These are phyloP conservation scores for Smithornis capensis DNA, from an alignment of 2,113 vertebrate genomes.

Conservation along the genomic window DNA sequence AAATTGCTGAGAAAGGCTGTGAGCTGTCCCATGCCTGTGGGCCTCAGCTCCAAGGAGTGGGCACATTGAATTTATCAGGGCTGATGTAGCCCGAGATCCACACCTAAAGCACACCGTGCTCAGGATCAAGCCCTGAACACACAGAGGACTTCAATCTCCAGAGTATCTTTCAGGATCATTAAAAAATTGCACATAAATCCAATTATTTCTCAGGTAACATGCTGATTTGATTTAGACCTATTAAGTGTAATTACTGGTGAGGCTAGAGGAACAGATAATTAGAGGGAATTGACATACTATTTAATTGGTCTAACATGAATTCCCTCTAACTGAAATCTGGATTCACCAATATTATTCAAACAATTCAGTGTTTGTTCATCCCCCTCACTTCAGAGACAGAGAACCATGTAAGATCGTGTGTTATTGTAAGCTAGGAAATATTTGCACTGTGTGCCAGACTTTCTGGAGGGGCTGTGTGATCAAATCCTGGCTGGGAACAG, in stretches of 20 bases:
- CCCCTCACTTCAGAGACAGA: neutral
- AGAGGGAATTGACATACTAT: constrained; percentile 44
- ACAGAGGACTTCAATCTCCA: neutral
- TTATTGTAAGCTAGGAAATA: constrained; percentile 21
- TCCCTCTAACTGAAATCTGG: constrained; percentile 11
- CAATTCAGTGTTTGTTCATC: constrained; percentile 9
- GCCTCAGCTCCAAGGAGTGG: neutral
- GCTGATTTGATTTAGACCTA: constrained; percentile 37
- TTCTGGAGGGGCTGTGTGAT: neutral
- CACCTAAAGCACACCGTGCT: neutral
- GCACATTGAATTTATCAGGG: neutral
- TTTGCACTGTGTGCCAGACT: neutral
- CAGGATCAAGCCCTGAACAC: neutral
- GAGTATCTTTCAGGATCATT: constrained; percentile 10
- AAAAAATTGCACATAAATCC: constrained; percentile 34
- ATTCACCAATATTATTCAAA: constrained; percentile 34
- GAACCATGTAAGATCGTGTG: accelerated
- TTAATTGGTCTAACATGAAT: constrained; percentile 48
- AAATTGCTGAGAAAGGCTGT: neutral
- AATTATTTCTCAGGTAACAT: constrained; percentile 54
- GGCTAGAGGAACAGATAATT: constrained; percentile 32
- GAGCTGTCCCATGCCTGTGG: neutral
- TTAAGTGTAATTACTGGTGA: constrained; percentile 26
- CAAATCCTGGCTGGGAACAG: neutral
- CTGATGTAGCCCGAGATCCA: neutral